Evolutionary conservation across 2,113 vertebrate species (phyloP).

Genomic region (Azemiops feae): DNA sequence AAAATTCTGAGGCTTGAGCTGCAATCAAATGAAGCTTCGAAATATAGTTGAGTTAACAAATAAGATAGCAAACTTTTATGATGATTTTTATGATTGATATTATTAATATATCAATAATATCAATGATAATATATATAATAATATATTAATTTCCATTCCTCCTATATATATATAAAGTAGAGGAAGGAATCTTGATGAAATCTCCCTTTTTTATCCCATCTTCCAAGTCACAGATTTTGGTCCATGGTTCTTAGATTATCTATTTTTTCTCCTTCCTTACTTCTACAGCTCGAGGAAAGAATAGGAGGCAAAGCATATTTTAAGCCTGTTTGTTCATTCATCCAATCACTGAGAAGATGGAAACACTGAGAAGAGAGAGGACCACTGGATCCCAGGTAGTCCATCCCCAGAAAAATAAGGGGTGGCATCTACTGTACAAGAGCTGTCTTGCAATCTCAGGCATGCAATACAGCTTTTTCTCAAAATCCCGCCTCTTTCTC

Average conservation of each 20-base stretch:
- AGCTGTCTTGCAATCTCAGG: neutral
- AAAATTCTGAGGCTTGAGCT: neutral
- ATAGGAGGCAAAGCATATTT: constrained; percentile 93
- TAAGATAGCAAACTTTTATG: neutral
- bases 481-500: neutral
- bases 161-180: neutral
- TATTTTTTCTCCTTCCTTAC: constrained; percentile 1
- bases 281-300: constrained; percentile 86
- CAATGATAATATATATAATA: too few relatives aligned
- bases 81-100: neutral
- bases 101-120: too few relatives aligned
- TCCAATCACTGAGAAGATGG: constrained; percentile 41
- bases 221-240: neutral
- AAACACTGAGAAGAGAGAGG: constrained; percentile 33
- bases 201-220: neutral
- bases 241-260: accelerated
- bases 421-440: constrained; percentile 12
- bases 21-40: too few relatives aligned
- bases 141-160: neutral
- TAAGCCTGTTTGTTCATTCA: constrained; percentile 56
- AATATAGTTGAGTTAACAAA: neutral
- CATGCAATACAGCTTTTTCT: neutral
- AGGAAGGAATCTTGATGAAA: neutral
- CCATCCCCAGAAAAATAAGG: neutral
- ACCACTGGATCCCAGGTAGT: constrained; percentile 29